Percentiles rank a stretch among this genome's conserved stretches.
Evolutionary conservation across 2,888 invertebrate genomes (phyloP).

Genomic region (Eledona agricola): DNA sequence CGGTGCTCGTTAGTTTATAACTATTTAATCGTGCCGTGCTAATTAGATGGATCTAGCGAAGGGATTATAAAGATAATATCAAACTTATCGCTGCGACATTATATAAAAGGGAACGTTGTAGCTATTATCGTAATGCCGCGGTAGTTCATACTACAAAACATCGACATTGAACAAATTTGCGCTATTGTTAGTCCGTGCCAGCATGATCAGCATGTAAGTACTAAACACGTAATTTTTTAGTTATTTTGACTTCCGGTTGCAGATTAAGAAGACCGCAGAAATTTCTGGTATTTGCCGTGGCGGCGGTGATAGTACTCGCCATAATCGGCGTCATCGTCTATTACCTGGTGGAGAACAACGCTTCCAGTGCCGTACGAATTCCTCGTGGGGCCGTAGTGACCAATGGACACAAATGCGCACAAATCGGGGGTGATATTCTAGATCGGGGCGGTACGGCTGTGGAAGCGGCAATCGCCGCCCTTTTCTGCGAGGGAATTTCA

Average conservation of each 20-base stretch:
- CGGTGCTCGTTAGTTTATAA: no score
- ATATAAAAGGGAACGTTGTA: no score
- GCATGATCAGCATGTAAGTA: no score
- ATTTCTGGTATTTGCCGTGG: conserved; percentile 7
- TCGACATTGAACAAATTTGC: no score
- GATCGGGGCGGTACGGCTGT: conserved; percentile 78
- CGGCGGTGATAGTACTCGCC: conserved; percentile 13
- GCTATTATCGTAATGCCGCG: no score
- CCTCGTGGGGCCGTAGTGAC: conserved; percentile 71
- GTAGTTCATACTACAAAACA: no score
- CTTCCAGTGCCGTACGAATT: not conserved
- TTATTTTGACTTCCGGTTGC: not conserved
- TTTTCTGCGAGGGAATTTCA: conserved; percentile 86
- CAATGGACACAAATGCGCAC: conserved; percentile 79
- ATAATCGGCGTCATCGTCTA: conserved; percentile 18
- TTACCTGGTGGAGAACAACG: conserved; percentile 3
- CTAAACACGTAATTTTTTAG: no score
- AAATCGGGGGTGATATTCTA: conserved; percentile 78
- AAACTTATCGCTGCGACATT: no score
- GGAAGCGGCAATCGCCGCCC: conserved; percentile 85
- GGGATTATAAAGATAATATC: no score
- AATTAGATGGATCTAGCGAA: no score
- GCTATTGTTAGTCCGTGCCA: no score
- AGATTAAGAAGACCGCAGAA: conserved; percentile 7
- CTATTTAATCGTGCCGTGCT: no score